Percentiles rank a stretch among this genome's conserved stretches.
Conservation (phyloP, 2,797 vertebrate genomes). For the Remorina albescens region DNA sequence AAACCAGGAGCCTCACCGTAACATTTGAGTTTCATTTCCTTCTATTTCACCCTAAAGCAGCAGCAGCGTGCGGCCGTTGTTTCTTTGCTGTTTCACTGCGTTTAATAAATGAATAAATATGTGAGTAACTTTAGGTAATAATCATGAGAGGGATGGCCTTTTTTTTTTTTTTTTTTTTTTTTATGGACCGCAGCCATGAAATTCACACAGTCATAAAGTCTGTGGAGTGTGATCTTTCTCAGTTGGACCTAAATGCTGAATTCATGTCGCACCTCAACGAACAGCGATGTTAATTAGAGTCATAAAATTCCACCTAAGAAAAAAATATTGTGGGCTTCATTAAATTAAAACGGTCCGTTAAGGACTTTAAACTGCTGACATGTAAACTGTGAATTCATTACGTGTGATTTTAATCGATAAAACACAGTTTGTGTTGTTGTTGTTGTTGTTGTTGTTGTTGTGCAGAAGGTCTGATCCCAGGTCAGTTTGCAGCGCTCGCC, state of each 20-base stretch:
- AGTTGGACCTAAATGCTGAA: not conserved
- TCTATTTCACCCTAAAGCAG: too few relatives aligned
- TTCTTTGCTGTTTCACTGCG: too few relatives aligned
- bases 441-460: too few relatives aligned
- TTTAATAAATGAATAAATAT: too few relatives aligned
- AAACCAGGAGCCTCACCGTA: too few relatives aligned
- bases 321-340: not conserved
- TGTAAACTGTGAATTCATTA: not conserved
- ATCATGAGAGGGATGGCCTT: too few relatives aligned
- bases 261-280: slow-evolving; percentile 1
- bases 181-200: not conserved
- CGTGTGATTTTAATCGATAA: not conserved
- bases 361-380: not conserved
- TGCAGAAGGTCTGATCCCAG: not conserved
- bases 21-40: too few relatives aligned
- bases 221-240: not conserved
- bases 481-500: too few relatives aligned
- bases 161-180: too few relatives aligned
- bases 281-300: not conserved
- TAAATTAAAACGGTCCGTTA: too few relatives aligned
- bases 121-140: too few relatives aligned
- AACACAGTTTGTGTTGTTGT: not conserved
- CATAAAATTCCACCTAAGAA: not conserved
- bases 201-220: not conserved
- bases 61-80: too few relatives aligned